phyloP scores from a whole-genome alignment of 1,140 invertebrate species.

The Leptestheria dahalacensis region DNA sequence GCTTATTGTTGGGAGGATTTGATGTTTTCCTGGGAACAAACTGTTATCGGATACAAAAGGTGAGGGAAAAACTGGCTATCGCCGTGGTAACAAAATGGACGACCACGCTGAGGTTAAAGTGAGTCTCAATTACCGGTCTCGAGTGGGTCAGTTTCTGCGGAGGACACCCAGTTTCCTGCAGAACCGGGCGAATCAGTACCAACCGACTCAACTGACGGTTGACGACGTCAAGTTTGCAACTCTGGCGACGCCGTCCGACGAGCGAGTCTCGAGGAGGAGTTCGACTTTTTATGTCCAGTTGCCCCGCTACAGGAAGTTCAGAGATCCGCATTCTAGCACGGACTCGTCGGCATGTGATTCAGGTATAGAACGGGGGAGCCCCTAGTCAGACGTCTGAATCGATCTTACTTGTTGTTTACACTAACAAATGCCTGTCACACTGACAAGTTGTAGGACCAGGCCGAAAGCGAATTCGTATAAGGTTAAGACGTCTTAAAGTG shows the following conservation, averaged over 20 bases:
- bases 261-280: not conserved
- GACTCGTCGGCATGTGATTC: not conserved
- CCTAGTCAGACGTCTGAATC: not conserved
- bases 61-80: too few relatives aligned
- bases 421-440: not conserved
- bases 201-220: not conserved
- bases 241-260: not conserved
- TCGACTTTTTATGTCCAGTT: not conserved
- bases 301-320: not conserved
- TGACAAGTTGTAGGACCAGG: too few relatives aligned
- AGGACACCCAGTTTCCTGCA: not conserved
- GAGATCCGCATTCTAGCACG: not conserved
- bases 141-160: not conserved
- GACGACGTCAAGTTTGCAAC: not conserved
- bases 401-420: not conserved
- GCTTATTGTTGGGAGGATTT: not conserved
- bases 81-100: not conserved
- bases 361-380: not conserved
- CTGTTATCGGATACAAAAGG: too few relatives aligned
- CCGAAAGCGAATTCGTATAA: too few relatives aligned
- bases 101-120: not conserved
- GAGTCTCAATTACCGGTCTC: not conserved
- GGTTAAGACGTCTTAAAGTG: too few relatives aligned
- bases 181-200: not conserved
- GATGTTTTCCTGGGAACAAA: not conserved